Evolutionary conservation across 2,888 invertebrate species (phyloP).

Genomic region (Lepidonotus clava): DNA sequence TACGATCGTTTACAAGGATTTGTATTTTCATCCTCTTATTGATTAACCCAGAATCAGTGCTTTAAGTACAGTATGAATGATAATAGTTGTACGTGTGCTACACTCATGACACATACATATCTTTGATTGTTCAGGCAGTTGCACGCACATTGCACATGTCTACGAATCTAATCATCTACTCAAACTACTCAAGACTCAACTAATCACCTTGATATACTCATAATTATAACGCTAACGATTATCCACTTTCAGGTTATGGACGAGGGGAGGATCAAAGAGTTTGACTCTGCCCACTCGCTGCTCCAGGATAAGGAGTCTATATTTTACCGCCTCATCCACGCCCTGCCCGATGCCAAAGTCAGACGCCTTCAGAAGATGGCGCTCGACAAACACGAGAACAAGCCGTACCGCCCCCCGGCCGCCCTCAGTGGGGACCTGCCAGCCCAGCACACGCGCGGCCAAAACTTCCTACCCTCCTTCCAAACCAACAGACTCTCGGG

Average conservation of each 20-base stretch:
- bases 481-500: conserved; percentile 58
- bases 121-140: too few relatives aligned
- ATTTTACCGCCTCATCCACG: conserved; percentile 39
- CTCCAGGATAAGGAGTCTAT: conserved; percentile 43
- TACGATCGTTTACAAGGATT: too few relatives aligned
- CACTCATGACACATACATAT: too few relatives aligned
- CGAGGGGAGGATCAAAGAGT: conserved; percentile 57
- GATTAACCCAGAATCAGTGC: too few relatives aligned
- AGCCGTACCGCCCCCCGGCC: conserved; percentile 59
- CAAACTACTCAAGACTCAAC: neutral
- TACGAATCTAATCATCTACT: too few relatives aligned
- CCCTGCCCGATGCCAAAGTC: conserved; percentile 16
- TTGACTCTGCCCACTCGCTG: conserved; percentile 58
- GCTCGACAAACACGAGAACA: conserved; percentile 58
- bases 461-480: conserved; percentile 59
- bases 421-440: conserved; percentile 27
- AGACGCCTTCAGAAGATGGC: conserved; percentile 47
- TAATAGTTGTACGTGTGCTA: too few relatives aligned
- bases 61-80: too few relatives aligned
- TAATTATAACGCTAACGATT: too few relatives aligned
- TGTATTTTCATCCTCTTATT: too few relatives aligned
- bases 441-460: neutral
- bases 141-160: too few relatives aligned
- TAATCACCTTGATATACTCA: neutral
- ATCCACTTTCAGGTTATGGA: conserved; percentile 57